Percentiles rank a stretch among this genome's conserved stretches.
phyloP scores from a whole-genome alignment of 1,140 invertebrate species.

The Holcopasites calliopsidis region DNA sequence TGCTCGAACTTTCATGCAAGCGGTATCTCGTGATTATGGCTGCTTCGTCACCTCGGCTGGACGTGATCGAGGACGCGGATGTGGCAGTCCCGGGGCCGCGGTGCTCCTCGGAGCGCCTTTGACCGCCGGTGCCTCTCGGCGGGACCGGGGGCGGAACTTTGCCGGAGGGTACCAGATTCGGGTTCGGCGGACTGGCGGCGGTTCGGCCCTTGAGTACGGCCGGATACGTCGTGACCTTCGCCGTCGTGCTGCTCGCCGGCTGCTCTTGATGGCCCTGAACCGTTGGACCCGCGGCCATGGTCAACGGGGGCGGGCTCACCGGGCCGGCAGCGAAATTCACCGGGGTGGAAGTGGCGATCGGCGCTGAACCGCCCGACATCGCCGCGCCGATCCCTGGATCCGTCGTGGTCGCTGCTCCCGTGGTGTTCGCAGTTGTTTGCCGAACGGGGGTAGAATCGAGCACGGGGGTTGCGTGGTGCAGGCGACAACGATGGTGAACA shows the following conservation, averaged over 20 bases:
- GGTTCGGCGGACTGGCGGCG: constrained; percentile 73
- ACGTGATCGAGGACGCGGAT: constrained; percentile 60
- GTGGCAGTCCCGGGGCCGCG: constrained; percentile 46
- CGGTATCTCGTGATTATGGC: constrained; percentile 61
- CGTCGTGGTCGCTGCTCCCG: constrained; percentile 46
- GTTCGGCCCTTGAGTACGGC: constrained; percentile 86
- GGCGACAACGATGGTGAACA: constrained; percentile 22
- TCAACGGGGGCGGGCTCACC: constrained; percentile 81
- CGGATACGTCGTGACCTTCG: constrained; percentile 82
- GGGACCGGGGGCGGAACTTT: constrained; percentile 90
- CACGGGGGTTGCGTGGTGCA: constrained; percentile 44
- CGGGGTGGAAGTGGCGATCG: constrained; percentile 72
- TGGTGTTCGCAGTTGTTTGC: constrained; percentile 28
- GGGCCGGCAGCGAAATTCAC: constrained; percentile 73
- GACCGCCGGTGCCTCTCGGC: constrained; percentile 82
- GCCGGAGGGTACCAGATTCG: constrained; percentile 73
- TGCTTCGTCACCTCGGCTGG: constrained; percentile 76
- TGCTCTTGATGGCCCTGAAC: constrained; percentile 43
- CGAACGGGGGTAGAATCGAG: constrained; percentile 19
- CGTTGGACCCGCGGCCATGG: constrained; percentile 69
- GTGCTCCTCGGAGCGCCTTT: constrained; percentile 57
- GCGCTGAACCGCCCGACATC: constrained; percentile 51
- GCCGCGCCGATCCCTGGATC: constrained; percentile 48
- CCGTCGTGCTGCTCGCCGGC: constrained; percentile 59
- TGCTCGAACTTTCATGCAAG: constrained; percentile 69